Base-by-base conservation (phyloP, 1,140 invertebrate genomes). In the Maniola jurtina region DNA sequence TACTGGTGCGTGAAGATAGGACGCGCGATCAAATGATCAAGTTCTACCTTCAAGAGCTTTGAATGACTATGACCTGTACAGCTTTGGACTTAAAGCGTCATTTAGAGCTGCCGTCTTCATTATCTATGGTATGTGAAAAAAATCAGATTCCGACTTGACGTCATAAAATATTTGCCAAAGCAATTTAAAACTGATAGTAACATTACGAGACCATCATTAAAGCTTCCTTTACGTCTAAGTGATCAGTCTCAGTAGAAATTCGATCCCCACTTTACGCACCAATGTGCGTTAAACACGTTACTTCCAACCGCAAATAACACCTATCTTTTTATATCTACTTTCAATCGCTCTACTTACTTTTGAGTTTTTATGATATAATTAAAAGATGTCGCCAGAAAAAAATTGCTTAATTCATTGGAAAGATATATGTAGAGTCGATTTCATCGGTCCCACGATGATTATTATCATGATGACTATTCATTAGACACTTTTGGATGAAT, bases 1-100 rank as follows among this genome's bases (percentile, higher is more conserved):
- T 64, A 66, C 70, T 77, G 72, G 58, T 74, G 75, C 78, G 72
- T 77, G 69, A 64, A 66, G 67, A 45, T 45, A 57, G 15, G 64
- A 58, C 58, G 64, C 59, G 64, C 65, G 64, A 64, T 64, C 70
- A 72, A 71, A 72, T 72, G 75, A 45, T 45, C 13, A 5, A 45
- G 42, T 45, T 11, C 42, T 45, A 45, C 13, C 42, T 45, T 45
- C 9, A 45, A 45, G 25, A 25, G 42, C 13, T 11, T 45, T 38
- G 13, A 45, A 45, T 45, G 10, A 45, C 13, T 45, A 1, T 45
- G 42, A 45, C 13, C 9, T 45, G 6, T 45, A 45, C 13, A 1
- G 13, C 42, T 11, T 1, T 45, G 5, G 9, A 13, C 9, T 45
- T 45, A 45, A n/a, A 45, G 42, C 13, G 9, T 11, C 2, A 13